Evolutionary conservation across 1,140 invertebrate genomes (phyloP), one percentile per base, ranked within the genome.

Genomic region (Zaprionus davidi): DNA sequence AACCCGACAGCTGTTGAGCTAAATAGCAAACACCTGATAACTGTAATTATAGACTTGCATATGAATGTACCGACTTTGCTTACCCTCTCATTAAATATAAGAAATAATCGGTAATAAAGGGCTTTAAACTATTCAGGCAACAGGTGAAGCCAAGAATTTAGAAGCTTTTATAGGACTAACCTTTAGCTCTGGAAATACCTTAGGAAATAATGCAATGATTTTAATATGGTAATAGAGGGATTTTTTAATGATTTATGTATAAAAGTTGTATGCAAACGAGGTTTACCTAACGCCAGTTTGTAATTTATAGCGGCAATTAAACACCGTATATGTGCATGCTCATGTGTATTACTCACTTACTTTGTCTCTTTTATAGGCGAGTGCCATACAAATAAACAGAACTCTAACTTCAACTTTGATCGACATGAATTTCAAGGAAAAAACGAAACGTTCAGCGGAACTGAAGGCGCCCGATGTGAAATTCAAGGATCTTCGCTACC

Each of bases 401-500:
- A 58, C 34, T 53, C 12, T 11, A 34, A 34, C 31, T 46, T 11
- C 60, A 34, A 26, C 31, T 36, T 57, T 55, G 26, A 17, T 26
- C 20, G 26, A 34, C n/a, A 5, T 7, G 22, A 53, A 22, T 31
- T 26, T 53, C 57, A 75, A 70, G 53, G 36, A 49, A 59, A 75
- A 17, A n/a, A 67, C 70, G 44, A 9, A 20, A 0, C 36, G 24
- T 13, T 59, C 36, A 17, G 7, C 4, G 49, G 26, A 57, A 2
- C 31, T 13, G 24, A 38, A 60, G 9, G 57, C 57, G 11, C 34
- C 44, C 36, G 36, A 63, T 51, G 77, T 78, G 7, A 11, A 3
- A 36, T 84, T 85, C 63, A 34, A 71, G 51, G 51, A 85, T 55
- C 53, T 84, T 0, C 44, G 9, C 41, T 71, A 80, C 12, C 22